A percentile compares a stretch with the other conserved stretches of the same genome.
Evolutionary conservation across 2,888 invertebrate species (phyloP).

Genomic region (Epistrophe eligans): DNA sequence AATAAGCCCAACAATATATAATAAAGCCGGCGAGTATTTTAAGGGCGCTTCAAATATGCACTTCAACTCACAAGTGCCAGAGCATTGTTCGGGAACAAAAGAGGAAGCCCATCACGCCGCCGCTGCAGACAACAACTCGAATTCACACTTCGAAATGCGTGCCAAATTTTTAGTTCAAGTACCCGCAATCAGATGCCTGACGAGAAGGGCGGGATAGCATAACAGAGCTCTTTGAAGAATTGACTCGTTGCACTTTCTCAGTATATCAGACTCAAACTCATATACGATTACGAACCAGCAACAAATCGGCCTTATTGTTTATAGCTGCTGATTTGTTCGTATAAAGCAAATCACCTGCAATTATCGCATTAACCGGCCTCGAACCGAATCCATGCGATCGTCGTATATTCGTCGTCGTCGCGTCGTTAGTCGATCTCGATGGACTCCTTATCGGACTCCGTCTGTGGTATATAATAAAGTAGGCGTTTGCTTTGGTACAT

Average conservation of each 20-base stretch:
- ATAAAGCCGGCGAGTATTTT: constrained; percentile 53
- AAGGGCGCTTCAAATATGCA: constrained; percentile 68
- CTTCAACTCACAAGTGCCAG: constrained; percentile 69
- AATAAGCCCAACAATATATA: constrained; percentile 19
- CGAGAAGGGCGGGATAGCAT: constrained; percentile 61
- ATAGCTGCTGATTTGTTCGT: constrained; percentile 67
- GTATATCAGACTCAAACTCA: not conserved
- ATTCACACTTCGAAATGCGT: constrained; percentile 74
- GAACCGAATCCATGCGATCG: constrained; percentile 1
- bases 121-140: constrained; percentile 50
- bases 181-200: constrained; percentile 48
- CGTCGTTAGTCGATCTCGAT: not conserved
- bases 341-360: constrained; percentile 73
- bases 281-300: not conserved
- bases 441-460: constrained; percentile 28
- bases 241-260: constrained; percentile 32
- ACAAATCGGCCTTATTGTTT: constrained; percentile 45
- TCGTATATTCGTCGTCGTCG: not conserved
- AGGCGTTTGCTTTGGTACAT: constrained; percentile 35
- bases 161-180: constrained; percentile 75
- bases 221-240: constrained; percentile 62
- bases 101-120: constrained; percentile 52
- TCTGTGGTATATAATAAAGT: constrained; percentile 7
- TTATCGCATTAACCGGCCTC: constrained; percentile 73
- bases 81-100: constrained; percentile 62